Evolutionary conservation across 2,797 vertebrate species (phyloP).

Genomic region (Cyprinodon diabolis): DNA sequence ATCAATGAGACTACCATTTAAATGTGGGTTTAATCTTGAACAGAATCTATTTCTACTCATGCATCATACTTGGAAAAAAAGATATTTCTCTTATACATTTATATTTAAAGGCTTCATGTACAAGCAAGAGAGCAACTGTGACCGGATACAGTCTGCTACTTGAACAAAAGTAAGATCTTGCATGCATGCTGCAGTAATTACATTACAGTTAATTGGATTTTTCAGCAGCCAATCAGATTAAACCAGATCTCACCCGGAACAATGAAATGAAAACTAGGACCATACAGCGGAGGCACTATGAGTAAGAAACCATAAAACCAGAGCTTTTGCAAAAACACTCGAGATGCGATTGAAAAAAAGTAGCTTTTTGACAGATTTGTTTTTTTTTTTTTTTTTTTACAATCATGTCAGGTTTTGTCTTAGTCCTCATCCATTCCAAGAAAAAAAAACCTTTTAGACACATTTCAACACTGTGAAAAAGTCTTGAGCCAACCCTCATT

Average conservation of each 20-base stretch:
- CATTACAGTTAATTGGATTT: slow-evolving; percentile 74
- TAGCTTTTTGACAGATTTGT: not conserved
- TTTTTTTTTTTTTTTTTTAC: slow-evolving; percentile 23
- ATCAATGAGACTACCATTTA: slow-evolving; percentile 46
- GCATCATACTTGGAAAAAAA: slow-evolving; percentile 69
- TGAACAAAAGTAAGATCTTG: slow-evolving; percentile 63
- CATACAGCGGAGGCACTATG: slow-evolving; percentile 72
- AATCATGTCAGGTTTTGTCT: slow-evolving; percentile 53
- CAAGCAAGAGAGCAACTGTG: slow-evolving; percentile 63
- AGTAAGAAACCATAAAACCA: slow-evolving; percentile 59
- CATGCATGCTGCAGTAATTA: slow-evolving; percentile 75
- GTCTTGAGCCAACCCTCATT: slow-evolving; percentile 9
- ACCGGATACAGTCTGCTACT: slow-evolving; percentile 45
- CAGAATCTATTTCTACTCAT: slow-evolving; percentile 72
- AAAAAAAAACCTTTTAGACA: slow-evolving; percentile 56
- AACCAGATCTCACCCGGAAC: slow-evolving; percentile 71
- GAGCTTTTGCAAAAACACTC: slow-evolving; percentile 43
- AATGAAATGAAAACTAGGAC: slow-evolving; percentile 74
- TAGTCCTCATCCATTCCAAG: slow-evolving; percentile 45
- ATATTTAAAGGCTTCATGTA: slow-evolving; percentile 63
- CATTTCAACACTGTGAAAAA: slow-evolving; percentile 9
- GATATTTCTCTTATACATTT: slow-evolving; percentile 43
- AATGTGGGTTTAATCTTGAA: slow-evolving; percentile 53
- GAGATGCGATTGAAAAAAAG: not conserved
- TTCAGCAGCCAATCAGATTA: slow-evolving; percentile 78